Evolutionary conservation across 2,888 invertebrate species (phyloP).

Genomic region (Parascotia fuliginaria): DNA sequence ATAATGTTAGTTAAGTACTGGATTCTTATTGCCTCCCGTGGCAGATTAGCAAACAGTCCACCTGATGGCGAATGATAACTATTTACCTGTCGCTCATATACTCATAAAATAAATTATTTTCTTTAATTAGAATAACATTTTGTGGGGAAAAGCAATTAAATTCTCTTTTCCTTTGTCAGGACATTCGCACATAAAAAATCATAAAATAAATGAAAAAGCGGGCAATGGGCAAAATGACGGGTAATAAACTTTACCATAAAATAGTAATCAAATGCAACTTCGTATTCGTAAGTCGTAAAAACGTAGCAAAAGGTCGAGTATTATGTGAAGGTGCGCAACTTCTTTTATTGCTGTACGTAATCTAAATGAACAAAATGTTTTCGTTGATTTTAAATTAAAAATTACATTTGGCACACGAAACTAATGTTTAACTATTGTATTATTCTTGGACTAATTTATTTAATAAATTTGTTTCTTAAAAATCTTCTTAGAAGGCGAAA

Average conservation of each 20-base stretch:
- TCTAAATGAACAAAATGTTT: constrained; percentile 33
- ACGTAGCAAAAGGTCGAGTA: neutral
- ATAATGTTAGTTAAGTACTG: too few species aligned
- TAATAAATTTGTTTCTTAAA: too few species aligned
- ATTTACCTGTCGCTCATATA: too few species aligned
- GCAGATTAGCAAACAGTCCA: too few species aligned
- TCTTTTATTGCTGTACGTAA: constrained; percentile 25
- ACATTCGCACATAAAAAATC: neutral
- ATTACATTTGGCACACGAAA: too few species aligned
- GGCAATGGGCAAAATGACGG: neutral
- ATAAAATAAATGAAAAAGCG: neutral
- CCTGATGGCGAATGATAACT: too few species aligned
- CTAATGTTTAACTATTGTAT: too few species aligned
- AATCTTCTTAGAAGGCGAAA: too few species aligned
- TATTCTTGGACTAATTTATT: too few species aligned
- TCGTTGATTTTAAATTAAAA: constrained; percentile 12
- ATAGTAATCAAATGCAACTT: neutral
- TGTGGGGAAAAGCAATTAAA: neutral
- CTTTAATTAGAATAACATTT: too few species aligned
- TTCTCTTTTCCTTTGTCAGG: constrained; percentile 2
- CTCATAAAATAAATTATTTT: too few species aligned
- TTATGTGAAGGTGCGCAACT: constrained; percentile 12
- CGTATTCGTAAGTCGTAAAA: neutral
- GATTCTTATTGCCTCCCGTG: too few species aligned
- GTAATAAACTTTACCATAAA: neutral